Percentiles rank a stretch among this genome's conserved stretches.
Conservation (phyloP, 2,113 vertebrate species). For the Leptodactylus fuscus region DNA sequence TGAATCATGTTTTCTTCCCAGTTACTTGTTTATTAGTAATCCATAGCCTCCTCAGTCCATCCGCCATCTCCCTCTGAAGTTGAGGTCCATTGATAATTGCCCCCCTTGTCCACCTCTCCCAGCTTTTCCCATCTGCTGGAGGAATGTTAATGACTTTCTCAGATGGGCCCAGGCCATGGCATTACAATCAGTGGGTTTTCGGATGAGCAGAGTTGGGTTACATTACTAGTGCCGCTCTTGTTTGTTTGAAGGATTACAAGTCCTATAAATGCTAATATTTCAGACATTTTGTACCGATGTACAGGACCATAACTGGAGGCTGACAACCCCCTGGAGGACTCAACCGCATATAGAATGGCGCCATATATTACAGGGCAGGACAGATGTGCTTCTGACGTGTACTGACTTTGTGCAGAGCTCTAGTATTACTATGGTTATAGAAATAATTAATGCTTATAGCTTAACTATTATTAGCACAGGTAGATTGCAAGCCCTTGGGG, state of each 20-base stretch:
- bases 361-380: background rate
- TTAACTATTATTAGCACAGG: background rate
- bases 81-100: conserved; percentile 12
- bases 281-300: background rate
- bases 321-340: background rate
- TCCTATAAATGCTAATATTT: background rate
- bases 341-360: background rate
- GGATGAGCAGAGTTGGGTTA: conserved; percentile 9
- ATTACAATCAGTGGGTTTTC: background rate
- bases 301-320: background rate
- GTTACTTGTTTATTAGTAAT: conserved; percentile 22
- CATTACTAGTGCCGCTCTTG: background rate
- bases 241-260: background rate
- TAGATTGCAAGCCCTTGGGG: background rate
- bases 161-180: conserved; percentile 19
- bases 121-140: conserved; percentile 39
- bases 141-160: conserved; percentile 55
- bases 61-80: conserved; percentile 30
- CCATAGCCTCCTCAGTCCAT: background rate
- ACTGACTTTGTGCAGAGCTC: background rate
- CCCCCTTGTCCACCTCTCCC: background rate
- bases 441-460: background rate
- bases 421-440: background rate
- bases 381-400: background rate
- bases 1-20: conserved; percentile 21